phyloP scores from a whole-genome alignment of 2,797 vertebrate genomes.

The Myotis vivesi region DNA sequence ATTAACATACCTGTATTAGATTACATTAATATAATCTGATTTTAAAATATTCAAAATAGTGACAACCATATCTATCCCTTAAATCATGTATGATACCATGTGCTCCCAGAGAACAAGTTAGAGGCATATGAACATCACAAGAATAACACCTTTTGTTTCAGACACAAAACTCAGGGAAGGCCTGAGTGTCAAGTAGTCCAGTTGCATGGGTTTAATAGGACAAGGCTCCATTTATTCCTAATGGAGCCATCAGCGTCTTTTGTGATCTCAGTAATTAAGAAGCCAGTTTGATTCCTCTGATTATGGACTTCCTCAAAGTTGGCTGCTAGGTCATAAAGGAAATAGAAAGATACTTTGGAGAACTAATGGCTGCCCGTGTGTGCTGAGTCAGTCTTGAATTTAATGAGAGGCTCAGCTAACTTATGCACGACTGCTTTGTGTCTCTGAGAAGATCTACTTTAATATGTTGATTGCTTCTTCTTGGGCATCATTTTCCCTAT shows the following conservation, averaged over 20 bases:
- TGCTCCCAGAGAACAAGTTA: neutral
- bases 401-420: slow-evolving; percentile 56
- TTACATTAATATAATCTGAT: neutral
- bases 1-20: neutral
- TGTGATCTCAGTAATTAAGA: slow-evolving; percentile 70
- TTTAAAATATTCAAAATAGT: neutral
- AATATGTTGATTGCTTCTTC: slow-evolving; percentile 44
- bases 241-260: slow-evolving; percentile 53
- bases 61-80: neutral
- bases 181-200: neutral
- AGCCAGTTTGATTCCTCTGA: slow-evolving; percentile 65
- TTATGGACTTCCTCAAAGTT: slow-evolving; percentile 67
- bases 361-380: slow-evolving; percentile 46
- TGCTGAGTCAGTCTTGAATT: slow-evolving; percentile 63
- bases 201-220: slow-evolving; percentile 30
- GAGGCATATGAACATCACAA: neutral
- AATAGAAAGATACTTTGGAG: slow-evolving; percentile 57
- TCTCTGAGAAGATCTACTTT: slow-evolving; percentile 58
- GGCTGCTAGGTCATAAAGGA: slow-evolving; percentile 65
- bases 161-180: neutral
- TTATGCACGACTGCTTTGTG: neutral
- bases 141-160: slow-evolving; percentile 13
- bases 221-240: slow-evolving; percentile 65
- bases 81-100: neutral
- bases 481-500: slow-evolving; percentile 27